Base-by-base conservation (phyloP, 2,113 vertebrate genomes). In the Motacilla tschutschensis region DNA sequence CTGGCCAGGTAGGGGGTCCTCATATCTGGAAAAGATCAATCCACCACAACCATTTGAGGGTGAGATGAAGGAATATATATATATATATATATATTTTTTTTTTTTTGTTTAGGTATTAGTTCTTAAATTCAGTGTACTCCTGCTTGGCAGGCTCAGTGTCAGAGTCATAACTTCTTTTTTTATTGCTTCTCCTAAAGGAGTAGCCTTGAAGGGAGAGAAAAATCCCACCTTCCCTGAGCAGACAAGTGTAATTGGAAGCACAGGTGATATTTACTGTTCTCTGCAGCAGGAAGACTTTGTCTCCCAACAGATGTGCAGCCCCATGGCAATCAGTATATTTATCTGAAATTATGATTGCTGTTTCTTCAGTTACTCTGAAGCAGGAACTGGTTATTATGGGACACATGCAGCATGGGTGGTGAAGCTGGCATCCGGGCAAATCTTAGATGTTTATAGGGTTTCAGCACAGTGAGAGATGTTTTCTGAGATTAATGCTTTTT, bases 211-310 rank as follows among this genome's bases (percentile, higher is more conserved):
- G 26, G 26, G 51, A 62, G 16, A 35, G 21, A 40, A 59, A 86
- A 76, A 66, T 65, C 67, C 55, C 59, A 54, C 50, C 51, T 75
- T 92, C 71, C 70, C 78, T 50, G 33, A 76, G 66, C 70, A 86
- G 55, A 41, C 26, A 43, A 18, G 5, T 29, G 19, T 66, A 84
- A 90, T 44, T 74, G 25, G 59, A 79, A 90, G 63, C 43, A 73
- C 51, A 79, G 63, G 67, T 84, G 78, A 16, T 79, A 92, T 84
- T 93, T 86, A 77, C 83, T 66, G 54, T 63, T 84, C 63, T 79
- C n/a, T 88, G 31, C 31, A 82, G 51, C 66, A 55, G 58, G 55
- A 50, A 1, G 79, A 44, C 47, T 76, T 69, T 26, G 59, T 71
- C 58, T 90, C 79, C 47, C 51, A 40, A 28, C n/a, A 79, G 71